A percentile compares a stretch with the other conserved stretches of the same genome.
Conservation (phyloP, 2,797 vertebrate species). For the Sebastes variabilis region DNA sequence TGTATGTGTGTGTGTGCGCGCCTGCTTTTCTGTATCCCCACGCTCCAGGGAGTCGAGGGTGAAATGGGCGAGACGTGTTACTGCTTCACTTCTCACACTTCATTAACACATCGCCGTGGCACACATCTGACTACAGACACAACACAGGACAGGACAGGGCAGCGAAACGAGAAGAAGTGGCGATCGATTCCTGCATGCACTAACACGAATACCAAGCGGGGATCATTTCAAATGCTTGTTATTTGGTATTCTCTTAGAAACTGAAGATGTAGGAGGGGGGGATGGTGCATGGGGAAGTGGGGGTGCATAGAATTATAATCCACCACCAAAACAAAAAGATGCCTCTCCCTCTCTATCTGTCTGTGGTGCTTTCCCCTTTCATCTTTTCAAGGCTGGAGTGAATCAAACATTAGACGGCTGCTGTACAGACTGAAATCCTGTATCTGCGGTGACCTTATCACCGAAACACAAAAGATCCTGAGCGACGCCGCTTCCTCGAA, state of each 20-base stretch:
- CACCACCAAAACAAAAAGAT: constrained; percentile 69
- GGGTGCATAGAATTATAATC: constrained; percentile 62
- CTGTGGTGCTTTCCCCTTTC: constrained; percentile 65
- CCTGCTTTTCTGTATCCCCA: constrained; percentile 29
- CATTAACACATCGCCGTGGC: constrained; percentile 87
- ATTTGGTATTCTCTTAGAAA: constrained; percentile 77
- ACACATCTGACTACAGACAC: constrained; percentile 67
- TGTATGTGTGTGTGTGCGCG: neutral
- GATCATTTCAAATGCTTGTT: constrained; percentile 56
- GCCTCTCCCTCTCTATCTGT: constrained; percentile 39
- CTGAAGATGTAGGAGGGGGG: constrained; percentile 46
- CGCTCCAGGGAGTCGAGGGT: constrained; percentile 56
- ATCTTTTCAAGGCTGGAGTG: constrained; percentile 62
- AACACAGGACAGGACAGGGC: constrained; percentile 45
- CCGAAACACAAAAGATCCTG: constrained; percentile 27
- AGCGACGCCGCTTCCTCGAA: neutral
- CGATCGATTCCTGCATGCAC: constrained; percentile 19
- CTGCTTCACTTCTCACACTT: constrained; percentile 92
- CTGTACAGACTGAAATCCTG: constrained; percentile 22
- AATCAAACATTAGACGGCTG: constrained; percentile 50
- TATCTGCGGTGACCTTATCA: constrained; percentile 55
- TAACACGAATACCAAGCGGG: constrained; percentile 29
- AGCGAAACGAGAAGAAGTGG: neutral
- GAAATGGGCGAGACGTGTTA: constrained; percentile 85
- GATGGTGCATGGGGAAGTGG: constrained; percentile 20